Evolutionary conservation across 2,113 vertebrate genomes (phyloP), one percentile per base, ranked within the genome.

Genomic region (Diadophis punctatus): DNA sequence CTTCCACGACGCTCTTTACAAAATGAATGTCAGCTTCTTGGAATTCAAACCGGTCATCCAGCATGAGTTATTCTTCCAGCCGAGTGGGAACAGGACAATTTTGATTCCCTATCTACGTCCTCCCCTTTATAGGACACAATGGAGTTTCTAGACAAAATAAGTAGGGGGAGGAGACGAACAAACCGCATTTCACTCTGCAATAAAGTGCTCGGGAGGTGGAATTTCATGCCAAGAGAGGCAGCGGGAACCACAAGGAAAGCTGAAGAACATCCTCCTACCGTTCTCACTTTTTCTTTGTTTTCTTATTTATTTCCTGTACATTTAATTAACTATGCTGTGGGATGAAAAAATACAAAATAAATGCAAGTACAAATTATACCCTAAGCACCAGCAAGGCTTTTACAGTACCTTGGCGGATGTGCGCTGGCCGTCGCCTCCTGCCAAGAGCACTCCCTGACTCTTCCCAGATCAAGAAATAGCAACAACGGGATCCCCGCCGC

Each of bases 391-490:
- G 51, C 63, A 43, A 5, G 63, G 68, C 91, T 68, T 89, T 92
- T 92, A 63, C 60, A 63, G 4, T 63, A 92, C 95, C 94, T 94
- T 88, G 87, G 80, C 88, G 56, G 52, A 74, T 51, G 92, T 58
- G 74, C 91, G 8, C 23, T 34, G 27, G 9, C 30, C 11, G 49
- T 1, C 92, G 52, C 91, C 48, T 39, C 80, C 63, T 92, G 91
- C 87, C 95, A 60, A 49, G 27, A 4, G 68, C 30, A 30, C 27
- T 46, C 63, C 51, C 25, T 68, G 34, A 51, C 27, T 46, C 87
- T 30, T n/a, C 22, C 52, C 11, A 20, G 49, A 22, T 56, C 12
- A 51, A 87, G 85, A 51, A 39, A 63, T 51, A 51, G 46, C 85
- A 91, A 86, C 27, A n/a, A 49, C 1, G 2, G 20, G 43, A 53